Percentiles rank a stretch among this genome's conserved stretches.
Evolutionary conservation across 2,888 invertebrate genomes (phyloP).

Genomic region (Lasioglossum leucozonium): DNA sequence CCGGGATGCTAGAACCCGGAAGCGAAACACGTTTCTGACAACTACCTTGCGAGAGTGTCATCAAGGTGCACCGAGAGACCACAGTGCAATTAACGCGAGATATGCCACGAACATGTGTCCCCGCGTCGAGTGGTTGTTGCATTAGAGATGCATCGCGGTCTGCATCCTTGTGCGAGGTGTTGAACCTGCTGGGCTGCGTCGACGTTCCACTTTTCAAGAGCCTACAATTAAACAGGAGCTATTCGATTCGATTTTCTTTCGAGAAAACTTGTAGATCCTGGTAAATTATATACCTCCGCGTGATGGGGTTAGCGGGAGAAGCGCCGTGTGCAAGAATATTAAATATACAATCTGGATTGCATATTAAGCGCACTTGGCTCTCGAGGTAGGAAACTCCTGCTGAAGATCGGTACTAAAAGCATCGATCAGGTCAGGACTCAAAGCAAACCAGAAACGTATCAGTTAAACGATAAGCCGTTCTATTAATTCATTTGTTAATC

Average conservation of each 20-base stretch:
- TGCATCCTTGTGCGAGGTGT: constrained; percentile 10
- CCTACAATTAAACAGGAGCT: constrained; percentile 6
- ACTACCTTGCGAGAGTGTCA: constrained; percentile 61
- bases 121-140: constrained; percentile 35
- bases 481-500: neutral
- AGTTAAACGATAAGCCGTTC: neutral
- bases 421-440: neutral
- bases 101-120: constrained; percentile 40
- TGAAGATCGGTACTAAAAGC: neutral
- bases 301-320: neutral
- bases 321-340: neutral
- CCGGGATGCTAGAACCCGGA: constrained; percentile 52
- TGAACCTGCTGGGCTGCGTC: constrained; percentile 12
- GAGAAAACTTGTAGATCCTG: neutral
- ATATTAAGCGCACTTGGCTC: neutral
- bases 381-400: neutral
- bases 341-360: neutral
- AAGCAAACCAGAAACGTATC: neutral
- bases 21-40: constrained; percentile 60
- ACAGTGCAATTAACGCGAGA: constrained; percentile 63
- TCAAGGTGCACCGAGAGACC: constrained; percentile 55
- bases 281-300: constrained; percentile 3
- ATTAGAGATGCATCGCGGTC: constrained; percentile 30
- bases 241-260: neutral
- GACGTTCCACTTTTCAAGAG: constrained; percentile 22